Percentiles rank a stretch among this genome's conserved stretches.
Conservation (phyloP, 2,113 vertebrate species). For the Aepyceros melampus region DNA sequence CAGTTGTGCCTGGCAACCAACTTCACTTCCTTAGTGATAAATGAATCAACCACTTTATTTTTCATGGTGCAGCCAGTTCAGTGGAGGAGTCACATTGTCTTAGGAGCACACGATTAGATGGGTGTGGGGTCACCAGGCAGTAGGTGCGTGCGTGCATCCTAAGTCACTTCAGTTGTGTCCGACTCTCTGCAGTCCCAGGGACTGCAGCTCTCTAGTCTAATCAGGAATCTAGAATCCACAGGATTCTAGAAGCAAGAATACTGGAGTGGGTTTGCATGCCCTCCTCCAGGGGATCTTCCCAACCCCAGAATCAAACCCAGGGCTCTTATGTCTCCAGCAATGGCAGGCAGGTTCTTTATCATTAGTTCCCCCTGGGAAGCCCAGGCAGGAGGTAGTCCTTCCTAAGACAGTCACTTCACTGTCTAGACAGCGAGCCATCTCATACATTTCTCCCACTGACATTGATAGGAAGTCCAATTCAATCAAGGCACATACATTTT, state of each 20-base stretch:
- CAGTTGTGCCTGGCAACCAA: neutral
- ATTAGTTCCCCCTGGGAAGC: neutral
- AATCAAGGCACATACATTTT: no score
- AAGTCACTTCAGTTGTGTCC: neutral
- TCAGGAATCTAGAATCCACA: no score
- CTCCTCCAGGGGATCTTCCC: neutral
- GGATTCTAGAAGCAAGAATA: neutral
- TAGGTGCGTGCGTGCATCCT: neutral
- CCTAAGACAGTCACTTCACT: neutral
- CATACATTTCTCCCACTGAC: no score
- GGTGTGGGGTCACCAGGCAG: neutral
- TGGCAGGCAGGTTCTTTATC: neutral
- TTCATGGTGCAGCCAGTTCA: neutral
- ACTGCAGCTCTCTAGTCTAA: neutral
- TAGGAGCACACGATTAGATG: neutral
- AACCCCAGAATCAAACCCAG: neutral
- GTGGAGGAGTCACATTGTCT: neutral
- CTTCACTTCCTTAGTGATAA: constrained; percentile 4
- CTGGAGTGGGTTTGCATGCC: neutral
- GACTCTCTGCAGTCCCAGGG: neutral
- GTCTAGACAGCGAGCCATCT: neutral
- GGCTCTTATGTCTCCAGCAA: neutral
- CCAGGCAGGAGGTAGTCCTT: neutral
- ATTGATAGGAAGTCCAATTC: no score
- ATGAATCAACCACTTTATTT: neutral